Conservation (phyloP, 2,797 vertebrate genomes). For the Epinephelus coioides region DNA sequence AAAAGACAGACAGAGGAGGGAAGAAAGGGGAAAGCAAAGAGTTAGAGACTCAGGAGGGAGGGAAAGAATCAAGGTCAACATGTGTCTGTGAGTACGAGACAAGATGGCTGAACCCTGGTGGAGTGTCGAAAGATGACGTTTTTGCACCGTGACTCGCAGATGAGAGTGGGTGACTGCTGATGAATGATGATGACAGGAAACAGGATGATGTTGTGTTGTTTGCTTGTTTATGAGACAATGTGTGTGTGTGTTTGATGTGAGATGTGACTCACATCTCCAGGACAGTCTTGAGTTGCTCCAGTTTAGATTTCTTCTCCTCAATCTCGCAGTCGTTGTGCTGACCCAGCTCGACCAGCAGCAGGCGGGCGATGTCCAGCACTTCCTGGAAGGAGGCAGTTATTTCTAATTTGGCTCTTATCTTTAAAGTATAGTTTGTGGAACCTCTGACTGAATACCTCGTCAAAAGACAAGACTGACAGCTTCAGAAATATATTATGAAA, state of each 20-base stretch:
- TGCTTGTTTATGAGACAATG: neutral
- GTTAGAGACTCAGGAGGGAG: conserved; percentile 70
- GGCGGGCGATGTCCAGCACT: conserved; percentile 95
- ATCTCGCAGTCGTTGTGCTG: conserved; percentile 93
- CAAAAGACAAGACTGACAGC: neutral
- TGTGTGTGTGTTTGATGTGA: neutral
- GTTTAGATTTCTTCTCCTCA: conserved; percentile 96
- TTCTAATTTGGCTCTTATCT: neutral
- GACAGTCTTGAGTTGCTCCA: conserved; percentile 97
- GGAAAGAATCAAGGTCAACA: conserved; percentile 45
- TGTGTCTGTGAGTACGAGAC: conserved; percentile 40
- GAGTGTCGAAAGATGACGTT: conserved; percentile 30
- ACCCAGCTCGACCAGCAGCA: conserved; percentile 92
- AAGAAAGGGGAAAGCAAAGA: conserved; percentile 65
- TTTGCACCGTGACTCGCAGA: conserved; percentile 11
- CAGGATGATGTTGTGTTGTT: neutral
- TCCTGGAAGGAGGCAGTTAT: conserved; percentile 84
- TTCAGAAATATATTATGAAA: neutral
- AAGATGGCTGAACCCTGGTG: conserved; percentile 25
- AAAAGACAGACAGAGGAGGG: conserved; percentile 41
- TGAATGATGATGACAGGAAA: conserved; percentile 30
- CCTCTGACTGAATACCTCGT: neutral
- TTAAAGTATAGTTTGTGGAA: neutral
- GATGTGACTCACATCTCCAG: conserved; percentile 94
- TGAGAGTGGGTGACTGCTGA: conserved; percentile 21